Conservation (phyloP, 2,888 invertebrate species). For the Apeira syringaria region DNA sequence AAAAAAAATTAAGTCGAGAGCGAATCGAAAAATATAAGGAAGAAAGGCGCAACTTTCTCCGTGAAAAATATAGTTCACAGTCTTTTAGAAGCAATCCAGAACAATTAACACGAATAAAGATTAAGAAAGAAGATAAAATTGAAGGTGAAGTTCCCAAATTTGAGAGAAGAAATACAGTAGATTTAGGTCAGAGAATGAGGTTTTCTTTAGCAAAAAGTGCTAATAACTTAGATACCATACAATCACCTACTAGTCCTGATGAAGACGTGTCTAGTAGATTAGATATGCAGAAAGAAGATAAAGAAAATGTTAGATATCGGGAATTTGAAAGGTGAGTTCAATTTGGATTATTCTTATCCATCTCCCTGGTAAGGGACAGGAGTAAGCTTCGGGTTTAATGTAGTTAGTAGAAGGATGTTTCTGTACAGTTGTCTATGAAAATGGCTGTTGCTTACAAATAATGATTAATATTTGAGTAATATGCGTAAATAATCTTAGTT, state of each 20-base stretch:
- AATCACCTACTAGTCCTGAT: conserved; percentile 45
- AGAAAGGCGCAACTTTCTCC: conserved; percentile 91
- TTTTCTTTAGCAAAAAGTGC: conserved; percentile 69
- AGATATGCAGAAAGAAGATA: conserved; percentile 12
- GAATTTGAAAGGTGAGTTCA: conserved; percentile 50
- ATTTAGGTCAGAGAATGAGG: conserved; percentile 71
- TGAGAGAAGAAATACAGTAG: conserved; percentile 75
- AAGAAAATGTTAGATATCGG: conserved; percentile 26
- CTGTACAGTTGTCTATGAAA: not conserved
- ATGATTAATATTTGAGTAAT: too few species aligned
- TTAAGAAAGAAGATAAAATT: conserved; percentile 61
- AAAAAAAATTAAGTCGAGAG: conserved; percentile 88
- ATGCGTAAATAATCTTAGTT: too few species aligned
- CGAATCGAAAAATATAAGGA: conserved; percentile 95
- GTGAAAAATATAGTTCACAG: conserved; percentile 94
- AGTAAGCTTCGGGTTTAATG: not conserved
- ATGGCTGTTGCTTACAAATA: too few species aligned
- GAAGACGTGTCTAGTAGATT: conserved; percentile 21
- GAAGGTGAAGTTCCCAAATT: conserved; percentile 62
- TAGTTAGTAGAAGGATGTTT: not conserved
- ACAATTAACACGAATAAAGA: conserved; percentile 67
- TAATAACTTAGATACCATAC: conserved; percentile 65
- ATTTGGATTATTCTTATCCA: not conserved
- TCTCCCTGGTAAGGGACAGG: not conserved
- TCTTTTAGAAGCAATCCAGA: conserved; percentile 88